phyloP scores from a whole-genome alignment of 2,797 vertebrate genomes.

The Strix occidentalis region DNA sequence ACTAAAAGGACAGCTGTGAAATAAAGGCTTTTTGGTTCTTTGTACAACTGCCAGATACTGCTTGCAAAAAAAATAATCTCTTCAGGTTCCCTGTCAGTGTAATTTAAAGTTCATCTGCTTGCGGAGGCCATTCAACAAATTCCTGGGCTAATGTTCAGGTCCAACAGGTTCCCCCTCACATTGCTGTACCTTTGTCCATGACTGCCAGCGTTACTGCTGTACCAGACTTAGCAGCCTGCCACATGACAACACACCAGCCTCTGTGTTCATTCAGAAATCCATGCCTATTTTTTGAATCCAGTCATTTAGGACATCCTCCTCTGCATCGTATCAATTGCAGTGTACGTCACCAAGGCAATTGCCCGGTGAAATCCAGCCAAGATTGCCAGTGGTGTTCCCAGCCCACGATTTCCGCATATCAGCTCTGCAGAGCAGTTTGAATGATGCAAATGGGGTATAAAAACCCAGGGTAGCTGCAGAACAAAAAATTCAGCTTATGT shows the following conservation, averaged over 20 bases:
- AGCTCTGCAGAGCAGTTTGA: neutral
- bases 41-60: neutral
- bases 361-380: rapidly evolving
- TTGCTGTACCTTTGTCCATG: neutral
- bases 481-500: neutral
- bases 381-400: neutral
- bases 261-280: neutral
- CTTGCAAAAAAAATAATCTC: rapidly evolving
- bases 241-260: neutral
- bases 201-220: neutral
- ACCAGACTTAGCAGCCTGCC: neutral
- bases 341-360: rapidly evolving
- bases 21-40: neutral
- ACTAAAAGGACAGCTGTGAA: neutral
- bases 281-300: neutral
- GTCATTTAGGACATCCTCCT: neutral
- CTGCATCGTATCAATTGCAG: rapidly evolving
- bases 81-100: neutral
- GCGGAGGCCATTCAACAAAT: neutral
- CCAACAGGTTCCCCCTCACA: neutral
- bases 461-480: neutral
- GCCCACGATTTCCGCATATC: neutral
- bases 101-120: neutral
- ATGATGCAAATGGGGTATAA: neutral
- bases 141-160: neutral